These are phyloP conservation scores for Mactra quadrangularis DNA, from an alignment of 1,140 invertebrate genomes.

Conservation along the genomic window DNA sequence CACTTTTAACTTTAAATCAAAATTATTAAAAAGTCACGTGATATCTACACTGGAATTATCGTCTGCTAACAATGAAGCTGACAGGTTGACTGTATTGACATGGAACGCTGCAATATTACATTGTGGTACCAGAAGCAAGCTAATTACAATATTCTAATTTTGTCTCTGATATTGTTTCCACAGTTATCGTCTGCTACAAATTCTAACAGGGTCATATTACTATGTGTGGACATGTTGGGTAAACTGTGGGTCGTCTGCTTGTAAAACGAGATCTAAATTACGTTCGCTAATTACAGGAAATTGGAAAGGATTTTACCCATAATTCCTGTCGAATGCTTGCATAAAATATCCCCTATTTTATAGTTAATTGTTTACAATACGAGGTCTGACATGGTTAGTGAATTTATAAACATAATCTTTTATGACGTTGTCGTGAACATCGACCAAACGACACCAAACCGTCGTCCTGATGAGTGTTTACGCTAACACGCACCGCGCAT, in stretches of 20 bases:
- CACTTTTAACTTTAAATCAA: too few species aligned
- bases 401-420: constrained; percentile 40
- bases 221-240: constrained; percentile 51
- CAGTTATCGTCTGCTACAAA: too few species aligned
- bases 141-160: too few species aligned
- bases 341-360: constrained; percentile 54
- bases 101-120: too few species aligned
- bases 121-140: too few species aligned
- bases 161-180: too few species aligned
- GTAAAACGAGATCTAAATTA: constrained; percentile 49
- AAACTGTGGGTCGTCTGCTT: constrained; percentile 13
- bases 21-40: too few species aligned
- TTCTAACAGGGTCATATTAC: neutral
- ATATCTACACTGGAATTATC: too few species aligned
- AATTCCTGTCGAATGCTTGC: constrained; percentile 32
- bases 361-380: constrained; percentile 58
- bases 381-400: constrained; percentile 52
- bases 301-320: constrained; percentile 53
- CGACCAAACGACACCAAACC: neutral
- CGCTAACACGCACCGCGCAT: neutral
- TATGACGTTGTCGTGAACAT: too few species aligned
- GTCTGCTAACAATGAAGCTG: too few species aligned
- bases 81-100: too few species aligned
- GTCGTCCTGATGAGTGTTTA: neutral
- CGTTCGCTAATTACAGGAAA: constrained; percentile 56